Evolutionary conservation across 2,797 vertebrate genomes (phyloP).

Genomic region (Micrastur ruficollis): DNA sequence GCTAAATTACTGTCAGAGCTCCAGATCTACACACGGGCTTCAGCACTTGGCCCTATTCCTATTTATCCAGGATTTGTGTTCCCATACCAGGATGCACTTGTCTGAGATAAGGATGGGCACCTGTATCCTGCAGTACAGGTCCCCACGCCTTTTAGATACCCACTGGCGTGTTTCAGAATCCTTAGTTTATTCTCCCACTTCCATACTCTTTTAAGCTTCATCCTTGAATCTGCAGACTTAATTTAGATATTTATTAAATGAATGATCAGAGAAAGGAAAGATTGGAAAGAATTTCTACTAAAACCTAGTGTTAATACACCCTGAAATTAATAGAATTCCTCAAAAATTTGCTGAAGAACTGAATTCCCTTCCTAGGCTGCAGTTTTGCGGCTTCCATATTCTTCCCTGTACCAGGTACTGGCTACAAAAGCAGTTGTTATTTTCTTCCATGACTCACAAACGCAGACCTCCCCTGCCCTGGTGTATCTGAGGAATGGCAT

Average conservation of each 20-base stretch:
- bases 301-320: background rate
- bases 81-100: background rate
- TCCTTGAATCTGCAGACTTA: background rate
- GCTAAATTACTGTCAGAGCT: background rate
- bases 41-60: background rate
- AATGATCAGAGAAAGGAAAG: background rate
- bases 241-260: background rate
- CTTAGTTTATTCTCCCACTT: background rate
- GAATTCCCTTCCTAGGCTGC: background rate
- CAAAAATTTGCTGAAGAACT: background rate
- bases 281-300: background rate
- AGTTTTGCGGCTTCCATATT: background rate
- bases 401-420: background rate
- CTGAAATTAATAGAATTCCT: background rate
- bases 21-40: background rate
- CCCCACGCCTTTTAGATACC: background rate
- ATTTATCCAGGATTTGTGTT: background rate
- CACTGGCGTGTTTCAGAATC: background rate
- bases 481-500: background rate
- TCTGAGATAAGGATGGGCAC: fast-evolving
- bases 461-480: background rate
- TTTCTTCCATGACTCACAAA: background rate
- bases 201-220: background rate
- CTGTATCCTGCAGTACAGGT: too few relatives aligned
- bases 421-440: background rate